Evolutionary conservation across 2,888 invertebrate species (phyloP), one percentile per base, ranked within the genome.

Genomic region (Brachyptera putata): DNA sequence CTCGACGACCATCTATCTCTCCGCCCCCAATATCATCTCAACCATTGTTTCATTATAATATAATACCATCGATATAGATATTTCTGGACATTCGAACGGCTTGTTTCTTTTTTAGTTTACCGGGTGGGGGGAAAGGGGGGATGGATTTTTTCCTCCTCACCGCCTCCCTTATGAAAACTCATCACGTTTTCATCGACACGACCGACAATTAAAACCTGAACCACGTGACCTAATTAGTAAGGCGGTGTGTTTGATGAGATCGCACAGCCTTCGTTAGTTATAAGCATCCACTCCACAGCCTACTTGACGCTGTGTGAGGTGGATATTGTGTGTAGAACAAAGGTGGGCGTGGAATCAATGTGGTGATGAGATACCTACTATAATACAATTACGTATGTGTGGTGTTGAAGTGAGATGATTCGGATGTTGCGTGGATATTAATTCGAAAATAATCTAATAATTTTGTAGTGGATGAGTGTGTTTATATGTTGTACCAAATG

Each of bases 171-270:
- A n/a, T n/a, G n/a, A 21, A 16, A 41, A 41, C 41, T 22, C 46
- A n/a, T 46, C 46, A 46, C 46, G 24, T 46, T 24, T n/a, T 22
- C 18, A 2, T 24, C 41, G 11, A 36, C 53, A 53, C 53, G 53
- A 53, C 34, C 11, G 21, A 53, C 53, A 53, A 53, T 53, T 53
- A 53, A 53, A 53, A 53, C 53, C 36, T 53, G 53, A 36, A 22
- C 53, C 36, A 53, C 53, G 53, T 53, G 53, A 30, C 53, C 53
- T 53, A 53, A 53, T 53, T 53, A 36, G 53, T 46, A 18, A 9
- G 34, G 53, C 53, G 53, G 53, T 53, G 53, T 53, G 53, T 53
- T 53, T 53, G 53, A 53, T 53, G 53, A 49, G 30, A 3, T 18
- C 50, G 7, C 53, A 34, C 18, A 34, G 14, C 53, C 14, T 53